Base-by-base conservation (phyloP, 53 echinoderm and acorn worm species). In the Henricia sp. region DNA sequence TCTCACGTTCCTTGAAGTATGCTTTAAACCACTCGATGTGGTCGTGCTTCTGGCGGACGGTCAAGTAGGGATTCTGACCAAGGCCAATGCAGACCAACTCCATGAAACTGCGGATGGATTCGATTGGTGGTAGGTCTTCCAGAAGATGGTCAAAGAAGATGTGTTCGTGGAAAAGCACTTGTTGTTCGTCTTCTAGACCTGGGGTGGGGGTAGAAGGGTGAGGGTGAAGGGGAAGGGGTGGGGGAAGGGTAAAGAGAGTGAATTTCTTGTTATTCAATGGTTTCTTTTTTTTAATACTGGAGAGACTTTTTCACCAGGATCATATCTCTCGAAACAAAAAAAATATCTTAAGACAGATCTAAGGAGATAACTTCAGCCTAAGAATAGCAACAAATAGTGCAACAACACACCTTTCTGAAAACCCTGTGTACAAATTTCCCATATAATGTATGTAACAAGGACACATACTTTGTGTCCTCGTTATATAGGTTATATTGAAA, bases 121-220 rank as follows among this genome's bases (percentile, higher is more conserved):
- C 85, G 9, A 84, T 85, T 52, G 78, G 77, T 11, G 96, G 96
- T 66, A 96, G 92, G 51, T 85, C 91, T 24, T 80, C 85, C 44
- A 96, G 87, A 51, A 87, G 92, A 23, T 91, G 82, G 64, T 96
- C 96, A 8, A 96, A 83, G 75, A 96, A 92, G 52, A 96, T 66
- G 50, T 96, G 96, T 55, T 96, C 96, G 37, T 96, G 89, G 74
- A 96, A 96, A 33, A 85, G 91, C 24, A 96, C 83, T 5, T 68
- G 51, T 57, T 88, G 89, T 83, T 96, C 96, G 50, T 89, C 92
- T 44, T 94, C 96, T n/a, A 96, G 56, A 62, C 96, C 96, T 96
- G 87, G 68, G n/a, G 38, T 9, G 9, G 48, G 48, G 9, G 48
- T 9, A 48, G 48, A 16, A 48, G 12, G 57, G 57, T 5, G 33